Evolutionary conservation across 2,113 vertebrate genomes (phyloP).

Genomic region (Hippocampus zosterae): DNA sequence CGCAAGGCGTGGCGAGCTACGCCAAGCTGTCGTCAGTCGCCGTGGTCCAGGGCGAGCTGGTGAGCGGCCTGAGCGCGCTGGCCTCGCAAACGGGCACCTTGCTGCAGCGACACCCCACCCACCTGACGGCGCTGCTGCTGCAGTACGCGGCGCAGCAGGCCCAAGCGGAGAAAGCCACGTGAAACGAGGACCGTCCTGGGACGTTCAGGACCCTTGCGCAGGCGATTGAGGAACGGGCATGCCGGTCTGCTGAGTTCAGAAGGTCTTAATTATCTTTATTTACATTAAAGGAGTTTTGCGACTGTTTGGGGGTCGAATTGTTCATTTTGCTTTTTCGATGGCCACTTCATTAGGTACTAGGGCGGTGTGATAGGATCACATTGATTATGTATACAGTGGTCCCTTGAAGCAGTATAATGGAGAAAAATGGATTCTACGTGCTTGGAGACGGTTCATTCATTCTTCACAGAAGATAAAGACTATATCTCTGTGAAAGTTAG

Average conservation of each 20-base stretch:
- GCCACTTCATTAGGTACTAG: background rate
- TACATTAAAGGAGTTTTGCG: background rate
- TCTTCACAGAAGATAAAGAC: too few relatives aligned
- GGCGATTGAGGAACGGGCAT: background rate
- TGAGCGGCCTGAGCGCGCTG: slow-evolving; percentile 73
- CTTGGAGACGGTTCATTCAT: too few relatives aligned
- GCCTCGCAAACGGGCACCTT: slow-evolving; percentile 70
- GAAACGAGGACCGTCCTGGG: background rate
- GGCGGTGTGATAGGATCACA: background rate
- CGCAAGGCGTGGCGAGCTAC: slow-evolving; percentile 76
- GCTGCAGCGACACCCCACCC: slow-evolving; percentile 73
- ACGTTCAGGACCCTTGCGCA: background rate
- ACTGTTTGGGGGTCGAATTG: background rate
- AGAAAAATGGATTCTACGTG: too few relatives aligned
- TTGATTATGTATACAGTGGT: too few relatives aligned
- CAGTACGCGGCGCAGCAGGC: slow-evolving; percentile 75
- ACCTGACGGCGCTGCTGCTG: slow-evolving; percentile 77
- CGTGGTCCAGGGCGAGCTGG: slow-evolving; percentile 71
- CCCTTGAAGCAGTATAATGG: too few relatives aligned
- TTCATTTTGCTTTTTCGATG: background rate
- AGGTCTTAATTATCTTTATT: slow-evolving; percentile 1
- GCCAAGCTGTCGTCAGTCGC: slow-evolving; percentile 78
- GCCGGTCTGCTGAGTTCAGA: slow-evolving; percentile 16
- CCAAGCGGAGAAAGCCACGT: slow-evolving; percentile 39
- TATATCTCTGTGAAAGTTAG: too few relatives aligned